A percentile compares a stretch with the other conserved stretches of the same genome.
phyloP scores from a whole-genome alignment of 2,888 invertebrate genomes.

The Drosophila stalkeri region DNA sequence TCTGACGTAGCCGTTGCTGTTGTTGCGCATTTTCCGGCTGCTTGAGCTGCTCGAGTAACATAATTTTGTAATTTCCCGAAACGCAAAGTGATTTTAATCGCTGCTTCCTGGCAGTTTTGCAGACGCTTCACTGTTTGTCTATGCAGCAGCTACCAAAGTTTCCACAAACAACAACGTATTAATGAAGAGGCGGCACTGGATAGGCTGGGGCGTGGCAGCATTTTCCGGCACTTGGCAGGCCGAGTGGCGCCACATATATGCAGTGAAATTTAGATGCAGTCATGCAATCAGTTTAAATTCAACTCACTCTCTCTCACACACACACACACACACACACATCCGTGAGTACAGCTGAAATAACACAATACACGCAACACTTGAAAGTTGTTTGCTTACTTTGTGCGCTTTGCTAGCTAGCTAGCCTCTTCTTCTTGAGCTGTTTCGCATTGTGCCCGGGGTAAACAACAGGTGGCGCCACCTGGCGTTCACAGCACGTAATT shows the following conservation, averaged over 20 bases:
- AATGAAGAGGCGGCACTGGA: conserved; percentile 24
- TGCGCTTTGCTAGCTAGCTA: background rate
- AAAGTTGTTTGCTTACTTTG: conserved; percentile 5
- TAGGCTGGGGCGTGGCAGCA: conserved; percentile 31
- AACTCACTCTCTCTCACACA: background rate
- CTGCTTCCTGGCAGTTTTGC: conserved; percentile 59
- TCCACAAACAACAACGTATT: conserved; percentile 21
- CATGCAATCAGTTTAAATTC: conserved; percentile 31
- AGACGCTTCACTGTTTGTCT: conserved; percentile 32
- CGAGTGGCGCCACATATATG: background rate
- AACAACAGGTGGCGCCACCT: conserved; percentile 55
- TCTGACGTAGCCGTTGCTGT: background rate
- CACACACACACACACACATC: conserved; percentile 1
- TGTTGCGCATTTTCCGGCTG: conserved; percentile 69
- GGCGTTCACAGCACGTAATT: conserved; percentile 16
- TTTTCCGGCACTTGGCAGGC: conserved; percentile 47
- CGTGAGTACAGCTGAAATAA: conserved; percentile 14
- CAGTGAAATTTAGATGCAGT: conserved; percentile 39
- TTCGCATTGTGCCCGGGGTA: conserved; percentile 16
- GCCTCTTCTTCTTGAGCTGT: background rate
- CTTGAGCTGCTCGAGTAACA: conserved; percentile 62
- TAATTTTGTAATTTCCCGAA: conserved; percentile 74
- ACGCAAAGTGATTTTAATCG: conserved; percentile 79
- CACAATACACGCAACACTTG: conserved; percentile 9
- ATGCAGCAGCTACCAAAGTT: conserved; percentile 17